Percentiles rank a stretch among this genome's conserved stretches.
Conservation (phyloP, 2,797 vertebrate species). For the Crypturellus tataupa region DNA sequence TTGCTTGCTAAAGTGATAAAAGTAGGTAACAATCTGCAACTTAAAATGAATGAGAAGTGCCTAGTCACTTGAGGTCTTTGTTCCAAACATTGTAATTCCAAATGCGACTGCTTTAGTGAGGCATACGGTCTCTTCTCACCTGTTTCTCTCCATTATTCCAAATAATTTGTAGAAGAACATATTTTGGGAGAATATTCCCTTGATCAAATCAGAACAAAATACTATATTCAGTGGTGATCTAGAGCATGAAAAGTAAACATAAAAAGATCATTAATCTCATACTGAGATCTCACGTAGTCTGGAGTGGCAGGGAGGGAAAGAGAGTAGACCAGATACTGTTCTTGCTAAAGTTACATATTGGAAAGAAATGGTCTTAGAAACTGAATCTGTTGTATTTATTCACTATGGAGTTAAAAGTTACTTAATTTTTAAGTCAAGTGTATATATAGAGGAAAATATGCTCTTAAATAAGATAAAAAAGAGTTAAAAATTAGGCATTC, state of each 20-base stretch:
- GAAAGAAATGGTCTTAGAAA: background rate
- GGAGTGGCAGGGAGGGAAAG: too few species aligned
- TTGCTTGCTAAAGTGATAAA: background rate
- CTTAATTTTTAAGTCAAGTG: background rate
- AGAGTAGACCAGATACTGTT: background rate
- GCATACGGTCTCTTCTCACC: too few species aligned
- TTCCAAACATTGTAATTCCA: background rate
- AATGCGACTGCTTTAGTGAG: background rate
- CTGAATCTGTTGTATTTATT: rapidly evolving
- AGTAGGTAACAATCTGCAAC: background rate
- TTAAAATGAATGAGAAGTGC: background rate
- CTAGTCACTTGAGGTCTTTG: background rate
- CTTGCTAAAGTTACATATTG: background rate
- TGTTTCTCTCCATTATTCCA: background rate
- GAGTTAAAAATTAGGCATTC: background rate
- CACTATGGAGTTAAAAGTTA: background rate
- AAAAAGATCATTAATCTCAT: background rate
- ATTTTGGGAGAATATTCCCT: background rate
- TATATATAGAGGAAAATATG: background rate
- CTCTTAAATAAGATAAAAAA: background rate
- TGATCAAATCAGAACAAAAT: background rate
- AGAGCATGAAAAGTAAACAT: background rate
- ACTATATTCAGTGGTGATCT: background rate
- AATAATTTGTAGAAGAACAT: background rate
- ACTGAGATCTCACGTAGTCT: background rate